phyloP scores from a whole-genome alignment of 2,888 invertebrate species.

The Drosophila kuntzei region DNA sequence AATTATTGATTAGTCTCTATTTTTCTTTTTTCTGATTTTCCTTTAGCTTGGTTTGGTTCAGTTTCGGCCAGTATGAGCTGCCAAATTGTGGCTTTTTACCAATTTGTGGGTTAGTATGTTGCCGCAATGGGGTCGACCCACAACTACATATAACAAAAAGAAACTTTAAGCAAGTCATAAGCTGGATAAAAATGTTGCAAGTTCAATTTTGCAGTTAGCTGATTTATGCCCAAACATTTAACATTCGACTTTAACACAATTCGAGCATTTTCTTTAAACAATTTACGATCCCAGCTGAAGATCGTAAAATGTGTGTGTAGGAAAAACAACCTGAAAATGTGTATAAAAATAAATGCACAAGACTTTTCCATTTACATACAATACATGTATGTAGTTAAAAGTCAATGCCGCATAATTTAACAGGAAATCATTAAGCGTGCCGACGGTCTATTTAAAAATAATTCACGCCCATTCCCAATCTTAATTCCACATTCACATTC shows the following conservation, averaged over 20 bases:
- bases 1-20: conserved; percentile 65
- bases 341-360: conserved; percentile 13
- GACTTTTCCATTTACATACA: conserved; percentile 54
- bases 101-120: conserved; percentile 60
- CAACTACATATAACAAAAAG: conserved; percentile 15
- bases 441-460: conserved; percentile 65
- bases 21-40: conserved; percentile 17
- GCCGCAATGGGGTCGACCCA: conserved; percentile 32
- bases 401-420: conserved; percentile 74
- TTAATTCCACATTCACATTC: conserved; percentile 1
- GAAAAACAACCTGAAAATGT: conserved; percentile 17
- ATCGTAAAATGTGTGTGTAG: conserved; percentile 30
- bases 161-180: conserved; percentile 44
- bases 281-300: conserved; percentile 43
- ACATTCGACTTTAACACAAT: conserved; percentile 41
- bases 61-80: conserved; percentile 33
- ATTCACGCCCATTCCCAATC: conserved; percentile 39
- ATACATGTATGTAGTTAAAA: conserved; percentile 54
- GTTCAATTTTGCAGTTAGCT: conserved; percentile 14
- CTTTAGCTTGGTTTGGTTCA: conserved; percentile 5
- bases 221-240: conserved; percentile 49
- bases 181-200: conserved; percentile 13
- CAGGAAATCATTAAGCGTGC: conserved; percentile 74
- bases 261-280: conserved; percentile 23
- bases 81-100: conserved; percentile 36